Conservation (phyloP, 2,888 invertebrate species). For the Tetanocera ferruginea region DNA sequence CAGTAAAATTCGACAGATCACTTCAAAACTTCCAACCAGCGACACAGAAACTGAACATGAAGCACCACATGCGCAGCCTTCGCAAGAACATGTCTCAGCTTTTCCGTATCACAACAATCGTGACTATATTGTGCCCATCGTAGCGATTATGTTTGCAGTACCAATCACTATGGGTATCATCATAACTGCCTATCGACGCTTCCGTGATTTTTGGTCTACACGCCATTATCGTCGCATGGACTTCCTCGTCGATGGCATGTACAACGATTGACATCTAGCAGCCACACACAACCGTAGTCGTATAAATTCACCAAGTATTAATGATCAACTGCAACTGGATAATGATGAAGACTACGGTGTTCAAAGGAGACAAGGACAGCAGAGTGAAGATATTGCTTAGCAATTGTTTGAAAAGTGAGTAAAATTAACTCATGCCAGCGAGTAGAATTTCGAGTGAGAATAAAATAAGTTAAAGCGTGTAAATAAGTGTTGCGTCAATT, state of each 20-base stretch:
- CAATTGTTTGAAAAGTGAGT: slow-evolving; percentile 22
- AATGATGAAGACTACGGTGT: slow-evolving; percentile 37
- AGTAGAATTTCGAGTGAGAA: slow-evolving; percentile 28
- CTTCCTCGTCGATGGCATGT: slow-evolving; percentile 90
- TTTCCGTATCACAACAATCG: slow-evolving; percentile 69
- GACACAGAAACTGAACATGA: slow-evolving; percentile 44
- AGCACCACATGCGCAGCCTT: slow-evolving; percentile 59
- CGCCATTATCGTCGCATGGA: slow-evolving; percentile 90
- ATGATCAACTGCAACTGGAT: slow-evolving; percentile 36
- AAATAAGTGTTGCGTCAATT: slow-evolving; percentile 2
- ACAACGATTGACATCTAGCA: slow-evolving; percentile 77
- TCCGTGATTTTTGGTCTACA: slow-evolving; percentile 88
- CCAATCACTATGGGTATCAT: slow-evolving; percentile 77
- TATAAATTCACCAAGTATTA: background rate
- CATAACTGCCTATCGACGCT: slow-evolving; percentile 77
- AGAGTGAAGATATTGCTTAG: slow-evolving; percentile 47
- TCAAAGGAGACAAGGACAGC: background rate
- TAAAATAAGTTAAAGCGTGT: slow-evolving; percentile 20
- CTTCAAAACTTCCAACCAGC: slow-evolving; percentile 37
- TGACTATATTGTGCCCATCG: slow-evolving; percentile 81
- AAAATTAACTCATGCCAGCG: background rate
- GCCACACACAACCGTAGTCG: slow-evolving; percentile 17
- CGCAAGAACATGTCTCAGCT: slow-evolving; percentile 55
- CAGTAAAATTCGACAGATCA: background rate
- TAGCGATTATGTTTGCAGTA: slow-evolving; percentile 80